A percentile compares a stretch with the other conserved stretches of the same genome.
Conservation (phyloP, 2,113 vertebrate genomes). For the Oryzias curvinotus region DNA sequence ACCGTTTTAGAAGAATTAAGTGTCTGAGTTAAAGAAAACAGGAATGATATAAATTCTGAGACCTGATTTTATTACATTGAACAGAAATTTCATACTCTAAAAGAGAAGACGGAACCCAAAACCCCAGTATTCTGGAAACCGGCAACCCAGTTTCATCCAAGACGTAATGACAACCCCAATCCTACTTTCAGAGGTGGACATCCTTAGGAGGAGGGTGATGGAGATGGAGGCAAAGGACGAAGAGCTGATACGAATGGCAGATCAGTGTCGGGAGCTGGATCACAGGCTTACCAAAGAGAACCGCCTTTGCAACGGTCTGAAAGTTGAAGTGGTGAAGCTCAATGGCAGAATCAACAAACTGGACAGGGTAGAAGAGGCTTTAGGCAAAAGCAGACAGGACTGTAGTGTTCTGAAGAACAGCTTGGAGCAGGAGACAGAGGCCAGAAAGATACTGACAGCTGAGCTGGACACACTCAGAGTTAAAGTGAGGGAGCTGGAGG, state of each 20-base stretch:
- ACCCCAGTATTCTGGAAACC: slow-evolving; percentile 73
- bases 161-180: slow-evolving; percentile 82
- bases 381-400: slow-evolving; percentile 91
- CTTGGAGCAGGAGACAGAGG: slow-evolving; percentile 88
- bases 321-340: slow-evolving; percentile 89
- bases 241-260: slow-evolving; percentile 92
- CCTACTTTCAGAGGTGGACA: slow-evolving; percentile 88
- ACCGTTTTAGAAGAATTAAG: slow-evolving; percentile 88
- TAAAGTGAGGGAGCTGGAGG: slow-evolving; percentile 88
- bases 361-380: slow-evolving; percentile 91
- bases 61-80: slow-evolving; percentile 80
- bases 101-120: slow-evolving; percentile 75
- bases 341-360: slow-evolving; percentile 88
- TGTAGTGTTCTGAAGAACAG: slow-evolving; percentile 85
- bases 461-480: slow-evolving; percentile 87
- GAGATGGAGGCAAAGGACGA: slow-evolving; percentile 98
- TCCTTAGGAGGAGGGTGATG: slow-evolving; percentile 87
- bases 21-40: slow-evolving; percentile 83
- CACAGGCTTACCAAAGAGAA: slow-evolving; percentile 86
- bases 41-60: slow-evolving; percentile 69
- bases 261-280: slow-evolving; percentile 90
- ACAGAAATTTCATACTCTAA: slow-evolving; percentile 72
- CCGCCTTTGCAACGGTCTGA: slow-evolving; percentile 83
- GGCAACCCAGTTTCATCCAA: slow-evolving; percentile 77
- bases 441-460: slow-evolving; percentile 83